phyloP scores from a whole-genome alignment of 2,797 vertebrate species.

The Falco columbarius region DNA sequence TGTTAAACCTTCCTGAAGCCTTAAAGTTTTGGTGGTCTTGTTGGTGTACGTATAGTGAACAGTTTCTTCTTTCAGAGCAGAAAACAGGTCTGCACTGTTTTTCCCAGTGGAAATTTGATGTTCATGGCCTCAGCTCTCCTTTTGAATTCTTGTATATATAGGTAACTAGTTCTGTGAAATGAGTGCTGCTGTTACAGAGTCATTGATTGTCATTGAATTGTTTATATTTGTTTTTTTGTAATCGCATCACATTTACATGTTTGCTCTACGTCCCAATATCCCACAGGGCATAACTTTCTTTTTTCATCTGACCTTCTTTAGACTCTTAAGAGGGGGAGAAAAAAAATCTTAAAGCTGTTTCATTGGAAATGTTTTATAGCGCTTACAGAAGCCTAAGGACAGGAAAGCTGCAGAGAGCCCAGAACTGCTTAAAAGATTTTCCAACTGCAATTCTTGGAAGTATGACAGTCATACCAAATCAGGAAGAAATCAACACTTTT shows the following conservation, averaged over 20 bases:
- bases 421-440: background rate
- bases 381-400: fast-evolving
- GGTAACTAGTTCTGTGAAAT: background rate
- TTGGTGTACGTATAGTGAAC: fast-evolving
- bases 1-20: background rate
- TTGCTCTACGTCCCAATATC: background rate
- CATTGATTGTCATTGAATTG: background rate
- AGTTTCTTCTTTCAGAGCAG: background rate
- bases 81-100: background rate
- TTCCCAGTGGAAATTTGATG: background rate
- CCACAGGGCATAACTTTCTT: background rate
- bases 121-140: background rate
- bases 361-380: background rate
- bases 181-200: background rate
- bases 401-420: background rate
- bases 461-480: background rate
- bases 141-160: background rate
- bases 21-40: background rate
- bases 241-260: background rate
- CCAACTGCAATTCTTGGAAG: background rate
- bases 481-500: background rate
- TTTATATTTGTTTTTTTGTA: background rate
- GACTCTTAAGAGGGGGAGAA: fast-evolving
- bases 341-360: background rate
- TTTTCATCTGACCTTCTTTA: background rate